These are phyloP conservation scores for Danio jaintianensis DNA, from an alignment of 2,797 vertebrate species.

Conservation along the genomic window DNA sequence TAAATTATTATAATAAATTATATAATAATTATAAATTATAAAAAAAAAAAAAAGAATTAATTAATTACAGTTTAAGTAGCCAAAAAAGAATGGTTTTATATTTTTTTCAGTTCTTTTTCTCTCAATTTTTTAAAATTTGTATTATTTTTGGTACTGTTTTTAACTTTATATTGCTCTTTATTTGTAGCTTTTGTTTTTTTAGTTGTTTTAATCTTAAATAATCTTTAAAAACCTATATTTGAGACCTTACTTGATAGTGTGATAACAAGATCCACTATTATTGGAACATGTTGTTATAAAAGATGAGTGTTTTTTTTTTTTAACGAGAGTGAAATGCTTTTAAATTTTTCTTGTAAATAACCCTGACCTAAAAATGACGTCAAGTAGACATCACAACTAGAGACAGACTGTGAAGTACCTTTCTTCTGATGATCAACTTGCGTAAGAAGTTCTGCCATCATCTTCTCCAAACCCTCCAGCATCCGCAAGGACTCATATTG, in stretches of 20 bases:
- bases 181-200: neutral
- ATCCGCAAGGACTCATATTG: conserved; percentile 57
- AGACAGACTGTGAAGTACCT: conserved; percentile 62
- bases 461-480: conserved; percentile 59
- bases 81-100: neutral
- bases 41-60: too few species aligned
- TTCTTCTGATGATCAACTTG: conserved; percentile 62
- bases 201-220: neutral
- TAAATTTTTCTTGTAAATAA: too few species aligned
- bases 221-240: neutral
- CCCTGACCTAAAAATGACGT: neutral
- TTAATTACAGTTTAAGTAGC: too few species aligned
- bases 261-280: neutral
- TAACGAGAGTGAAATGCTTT: neutral
- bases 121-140: too few species aligned
- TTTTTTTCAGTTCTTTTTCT: too few species aligned
- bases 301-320: neutral
- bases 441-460: conserved; percentile 60
- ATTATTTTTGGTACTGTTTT: too few species aligned
- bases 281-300: neutral
- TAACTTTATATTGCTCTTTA: neutral
- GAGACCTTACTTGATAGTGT: neutral
- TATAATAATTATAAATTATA: too few species aligned
- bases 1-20: too few species aligned
- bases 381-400: neutral